phyloP scores from a whole-genome alignment of 2,113 vertebrate genomes.

The Orientallactaga bullata region DNA sequence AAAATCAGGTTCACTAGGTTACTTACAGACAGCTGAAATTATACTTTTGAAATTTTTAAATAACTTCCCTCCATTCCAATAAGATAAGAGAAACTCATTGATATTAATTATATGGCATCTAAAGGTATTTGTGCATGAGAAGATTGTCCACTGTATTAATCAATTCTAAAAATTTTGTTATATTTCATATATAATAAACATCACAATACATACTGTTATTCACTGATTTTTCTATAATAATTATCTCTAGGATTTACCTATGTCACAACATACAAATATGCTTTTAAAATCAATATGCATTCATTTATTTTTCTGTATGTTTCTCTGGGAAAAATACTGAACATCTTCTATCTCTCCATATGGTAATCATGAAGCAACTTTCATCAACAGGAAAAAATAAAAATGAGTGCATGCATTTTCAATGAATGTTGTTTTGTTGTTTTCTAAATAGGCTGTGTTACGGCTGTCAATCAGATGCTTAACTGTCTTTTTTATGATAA shows the following conservation, averaged over 20 bases:
- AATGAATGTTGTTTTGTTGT: not conserved
- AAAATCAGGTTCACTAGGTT: conserved; percentile 13
- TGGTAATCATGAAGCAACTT: not conserved
- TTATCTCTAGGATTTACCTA: not conserved
- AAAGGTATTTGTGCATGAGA: conserved; percentile 48
- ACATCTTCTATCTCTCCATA: not conserved
- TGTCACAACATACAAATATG: not conserved
- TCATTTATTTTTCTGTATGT: not conserved
- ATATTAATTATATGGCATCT: conserved; percentile 39
- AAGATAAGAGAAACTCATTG: not conserved
- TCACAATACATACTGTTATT: not conserved
- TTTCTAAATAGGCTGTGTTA: not conserved
- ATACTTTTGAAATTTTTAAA: conserved; percentile 1
- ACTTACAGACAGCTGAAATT: not conserved
- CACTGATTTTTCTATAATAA: not conserved
- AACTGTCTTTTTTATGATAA: not conserved
- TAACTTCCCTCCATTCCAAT: not conserved
- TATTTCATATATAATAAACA: not conserved
- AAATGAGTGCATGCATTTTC: not conserved
- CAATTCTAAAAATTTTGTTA: conserved; percentile 42
- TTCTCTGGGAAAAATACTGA: not conserved
- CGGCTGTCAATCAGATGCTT: not conserved
- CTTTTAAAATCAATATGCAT: not conserved
- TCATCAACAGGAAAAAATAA: not conserved
- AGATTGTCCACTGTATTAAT: conserved; percentile 63